Conservation (phyloP, 2,113 vertebrate genomes). For the Lynx canadensis region DNA sequence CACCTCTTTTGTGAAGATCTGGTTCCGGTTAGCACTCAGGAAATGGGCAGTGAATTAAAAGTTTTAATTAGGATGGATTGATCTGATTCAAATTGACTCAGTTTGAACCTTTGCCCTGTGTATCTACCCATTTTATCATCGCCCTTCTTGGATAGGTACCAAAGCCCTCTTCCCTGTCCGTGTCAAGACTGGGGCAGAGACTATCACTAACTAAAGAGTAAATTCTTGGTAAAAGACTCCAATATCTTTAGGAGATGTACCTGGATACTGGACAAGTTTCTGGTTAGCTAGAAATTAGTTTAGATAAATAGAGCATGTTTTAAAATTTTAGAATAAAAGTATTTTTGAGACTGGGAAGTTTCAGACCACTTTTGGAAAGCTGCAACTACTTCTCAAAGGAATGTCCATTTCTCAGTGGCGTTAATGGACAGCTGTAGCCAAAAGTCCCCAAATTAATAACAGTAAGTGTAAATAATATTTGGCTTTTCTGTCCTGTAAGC, state of each 20-base stretch:
- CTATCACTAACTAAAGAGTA: background rate
- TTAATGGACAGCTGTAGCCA: background rate
- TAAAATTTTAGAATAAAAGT: background rate
- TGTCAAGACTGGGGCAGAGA: background rate
- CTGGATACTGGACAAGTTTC: background rate
- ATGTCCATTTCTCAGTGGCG: background rate
- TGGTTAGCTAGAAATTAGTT: background rate
- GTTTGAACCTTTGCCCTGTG: background rate
- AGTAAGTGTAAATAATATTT: background rate
- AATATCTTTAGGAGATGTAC: background rate
- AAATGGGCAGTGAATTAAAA: background rate
- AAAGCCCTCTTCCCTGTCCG: background rate
- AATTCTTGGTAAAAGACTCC: background rate
- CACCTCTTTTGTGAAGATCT: background rate
- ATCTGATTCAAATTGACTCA: background rate
- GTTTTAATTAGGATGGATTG: background rate
- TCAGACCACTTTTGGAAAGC: background rate
- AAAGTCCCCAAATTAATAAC: background rate
- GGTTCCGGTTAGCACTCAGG: background rate
- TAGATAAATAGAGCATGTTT: background rate
- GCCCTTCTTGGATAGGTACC: background rate
- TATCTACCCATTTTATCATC: background rate
- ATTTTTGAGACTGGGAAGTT: background rate
- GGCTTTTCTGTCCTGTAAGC: background rate
- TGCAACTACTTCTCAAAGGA: background rate